Evolutionary conservation across 2,888 invertebrate genomes (phyloP).

Genomic region (Hydraecia micacea): DNA sequence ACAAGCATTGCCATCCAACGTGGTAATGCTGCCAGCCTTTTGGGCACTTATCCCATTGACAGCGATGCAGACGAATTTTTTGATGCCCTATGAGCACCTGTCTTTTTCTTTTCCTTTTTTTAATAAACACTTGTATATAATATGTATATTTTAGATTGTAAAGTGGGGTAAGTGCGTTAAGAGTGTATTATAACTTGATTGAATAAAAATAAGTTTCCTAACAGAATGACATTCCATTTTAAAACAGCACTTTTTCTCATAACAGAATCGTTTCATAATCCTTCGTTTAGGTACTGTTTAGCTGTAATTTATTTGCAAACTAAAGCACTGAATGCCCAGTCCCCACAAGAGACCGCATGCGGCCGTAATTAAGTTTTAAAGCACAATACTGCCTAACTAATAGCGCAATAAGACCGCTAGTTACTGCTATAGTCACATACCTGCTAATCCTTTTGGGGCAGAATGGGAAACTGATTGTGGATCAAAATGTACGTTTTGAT

Average conservation of each 20-base stretch:
- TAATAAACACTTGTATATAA: too few relatives aligned
- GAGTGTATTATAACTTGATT: too few relatives aligned
- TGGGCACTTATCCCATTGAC: too few relatives aligned
- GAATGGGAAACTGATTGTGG: slow-evolving; percentile 12
- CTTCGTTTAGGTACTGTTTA: background rate
- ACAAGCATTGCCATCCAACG: too few relatives aligned
- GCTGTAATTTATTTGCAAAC: slow-evolving; percentile 15
- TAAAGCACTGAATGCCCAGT: slow-evolving; percentile 33
- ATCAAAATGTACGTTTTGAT: background rate
- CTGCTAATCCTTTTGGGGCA: slow-evolving; percentile 30
- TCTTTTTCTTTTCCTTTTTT: too few relatives aligned
- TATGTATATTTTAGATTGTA: too few relatives aligned
- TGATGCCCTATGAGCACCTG: too few relatives aligned
- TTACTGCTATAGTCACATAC: slow-evolving; percentile 32
- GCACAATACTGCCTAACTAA: slow-evolving; percentile 33
- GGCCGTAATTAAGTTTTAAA: slow-evolving; percentile 56
- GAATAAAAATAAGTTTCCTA: too few relatives aligned
- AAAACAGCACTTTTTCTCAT: background rate
- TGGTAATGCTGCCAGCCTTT: too few relatives aligned
- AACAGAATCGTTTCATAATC: slow-evolving; percentile 16
- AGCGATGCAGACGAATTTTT: too few relatives aligned
- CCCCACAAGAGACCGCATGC: slow-evolving; percentile 46
- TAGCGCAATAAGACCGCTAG: slow-evolving; percentile 36
- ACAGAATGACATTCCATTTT: background rate
- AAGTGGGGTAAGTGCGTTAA: too few relatives aligned